Conservation (phyloP, 2,113 vertebrate genomes). For the Xenopus tropicalis region DNA sequence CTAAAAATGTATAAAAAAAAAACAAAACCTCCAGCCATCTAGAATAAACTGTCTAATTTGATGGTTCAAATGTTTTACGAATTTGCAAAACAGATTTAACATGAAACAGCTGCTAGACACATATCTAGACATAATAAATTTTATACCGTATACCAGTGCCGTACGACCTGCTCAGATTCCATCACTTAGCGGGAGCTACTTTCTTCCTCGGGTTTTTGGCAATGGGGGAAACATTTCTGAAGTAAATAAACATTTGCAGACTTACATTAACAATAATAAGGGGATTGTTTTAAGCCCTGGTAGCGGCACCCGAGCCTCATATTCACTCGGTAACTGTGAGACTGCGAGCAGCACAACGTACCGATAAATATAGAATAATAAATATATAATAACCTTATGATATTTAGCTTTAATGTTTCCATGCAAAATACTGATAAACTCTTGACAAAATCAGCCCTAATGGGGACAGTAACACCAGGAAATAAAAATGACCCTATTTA, state of each 20-base stretch:
- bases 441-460: no score
- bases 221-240: slow-evolving; percentile 12
- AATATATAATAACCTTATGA: no score
- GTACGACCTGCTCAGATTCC: slow-evolving; percentile 32
- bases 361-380: no score
- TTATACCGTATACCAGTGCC: slow-evolving; percentile 27
- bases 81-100: slow-evolving; percentile 44
- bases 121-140: slow-evolving; percentile 43
- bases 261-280: no score
- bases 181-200: slow-evolving; percentile 3
- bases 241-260: background rate
- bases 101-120: slow-evolving; percentile 43
- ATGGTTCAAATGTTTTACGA: slow-evolving; percentile 37
- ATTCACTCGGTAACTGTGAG: no score
- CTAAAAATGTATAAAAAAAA: background rate
- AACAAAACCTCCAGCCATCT: background rate
- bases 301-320: no score
- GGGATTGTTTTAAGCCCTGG: no score
- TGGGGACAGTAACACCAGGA: no score
- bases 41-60: slow-evolving; percentile 38
- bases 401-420: no score
- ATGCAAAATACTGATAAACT: no score
- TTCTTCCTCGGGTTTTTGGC: slow-evolving; percentile 23
- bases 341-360: no score
- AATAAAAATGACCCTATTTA: no score